Base-by-base conservation (phyloP, 2,113 vertebrate species). In the Catharus fuscescens region DNA sequence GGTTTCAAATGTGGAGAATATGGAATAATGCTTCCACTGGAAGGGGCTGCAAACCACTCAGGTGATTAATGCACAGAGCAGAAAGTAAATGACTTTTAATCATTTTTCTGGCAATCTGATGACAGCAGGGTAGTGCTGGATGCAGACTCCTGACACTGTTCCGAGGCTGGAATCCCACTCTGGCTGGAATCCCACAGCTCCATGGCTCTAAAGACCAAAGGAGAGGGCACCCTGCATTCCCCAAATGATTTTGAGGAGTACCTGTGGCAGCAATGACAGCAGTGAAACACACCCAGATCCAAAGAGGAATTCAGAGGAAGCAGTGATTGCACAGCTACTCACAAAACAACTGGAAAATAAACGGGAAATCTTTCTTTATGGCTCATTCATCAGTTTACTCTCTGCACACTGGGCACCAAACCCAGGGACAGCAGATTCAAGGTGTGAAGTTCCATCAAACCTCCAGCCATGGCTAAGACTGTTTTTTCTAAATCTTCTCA, bases 41-140 rank as follows among this genome's bases (percentile, higher is more conserved):
- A 50, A 77, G 59, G 59, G 44, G 48, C 29, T 83, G 88, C 59
- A 78, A 95, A 77, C 34, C 31, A 20, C 80, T 71, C 44, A 12
- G 60, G 74, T 86, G 93, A 90, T 73, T 93, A n/a, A 59, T 60
- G 60, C 80, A 70, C 1, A 5, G 1, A 88, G 82, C 62, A 94
- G 76, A 64, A 86, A 86, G 72, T 73, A 80, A 88, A 90, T 74
- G 5, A 38, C 47, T 95, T 86, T 26, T 52, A 40, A 21, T 84
- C 14, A 40, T 86, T 76, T 34, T 74, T 78, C 92, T 95, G 85
- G 76, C 76, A 70, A 36, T 38, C 36, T 40, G 64, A 16, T 77
- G 88, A 53, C 67, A 92, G 79, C 20, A 73, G 67, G 65, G 47
- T 65, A 52, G 10, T 64, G 90, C 64, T 86, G 80, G 79, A 32